Base-by-base conservation (phyloP, 1,140 invertebrate genomes). In the Venturia canescens region DNA sequence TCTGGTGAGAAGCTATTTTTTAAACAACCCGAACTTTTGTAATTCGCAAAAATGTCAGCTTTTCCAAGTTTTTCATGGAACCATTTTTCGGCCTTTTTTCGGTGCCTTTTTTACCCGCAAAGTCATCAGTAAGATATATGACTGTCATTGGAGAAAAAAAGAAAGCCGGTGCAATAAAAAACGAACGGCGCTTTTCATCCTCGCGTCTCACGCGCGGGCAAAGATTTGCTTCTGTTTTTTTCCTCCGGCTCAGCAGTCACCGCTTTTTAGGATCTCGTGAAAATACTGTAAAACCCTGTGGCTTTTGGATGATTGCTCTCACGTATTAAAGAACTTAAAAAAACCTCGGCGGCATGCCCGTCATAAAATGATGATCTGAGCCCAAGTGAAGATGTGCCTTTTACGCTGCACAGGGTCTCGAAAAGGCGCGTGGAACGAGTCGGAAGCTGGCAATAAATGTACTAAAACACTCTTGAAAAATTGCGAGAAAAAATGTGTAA, bases 351-450 rank as follows among this genome's bases (percentile, higher is more conserved):
- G 38, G 70, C 71, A 71, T 5, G n/a, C 38, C 70, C 70, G 70
- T 84, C 82, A 80, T 85, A 85, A 85, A 85, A 63, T 84, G 78
- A 85, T 85, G 83, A 85, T 85, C 81, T 78, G 53, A 69, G 57
- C 81, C 26, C 26, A 57, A 79, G 79, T 70, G 21, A 44, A 44
- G 31, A 34, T 29, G 67, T 27, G 16, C 67, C 31, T 26, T 57
- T 26, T 27, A 13, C 3, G 13, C 23, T 27, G 9, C 60, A 15
- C 26, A 23, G 23, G 13, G 9, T 66, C 23, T 13, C 13, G 15
- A 27, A 66, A 1, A 27, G 77, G n/a, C 27, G 60, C 77, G 63
- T 66, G 60, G 23, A 66, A 63, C 53, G 53, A 31, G n/a, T 31
- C 48, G 27, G 48, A 53, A 77, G 50, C 34, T 21, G 27, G 63